A percentile compares a stretch with the other conserved stretches of the same genome.
These are phyloP conservation scores for Drosophila nr. perissopoda DNA, from an alignment of 2,888 invertebrate genomes.

Conservation along the genomic window DNA sequence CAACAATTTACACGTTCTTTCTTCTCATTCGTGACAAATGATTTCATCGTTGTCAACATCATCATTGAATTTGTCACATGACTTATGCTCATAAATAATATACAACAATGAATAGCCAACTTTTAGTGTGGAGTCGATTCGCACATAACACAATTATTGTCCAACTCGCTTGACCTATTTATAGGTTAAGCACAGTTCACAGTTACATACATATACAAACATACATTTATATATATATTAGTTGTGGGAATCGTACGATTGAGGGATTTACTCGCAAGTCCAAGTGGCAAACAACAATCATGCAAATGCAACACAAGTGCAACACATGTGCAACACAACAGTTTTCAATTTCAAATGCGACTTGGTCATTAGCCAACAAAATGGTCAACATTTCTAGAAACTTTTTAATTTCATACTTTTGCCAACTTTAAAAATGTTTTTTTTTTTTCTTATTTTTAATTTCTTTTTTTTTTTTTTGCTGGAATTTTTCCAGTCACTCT, in stretches of 20 bases:
- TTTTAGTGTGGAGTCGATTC: constrained; percentile 3
- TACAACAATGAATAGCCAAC: constrained; percentile 14
- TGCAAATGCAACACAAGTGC: background rate
- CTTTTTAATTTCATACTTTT: background rate
- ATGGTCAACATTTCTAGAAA: background rate
- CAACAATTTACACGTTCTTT: constrained; percentile 16
- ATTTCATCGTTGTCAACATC: constrained; percentile 37
- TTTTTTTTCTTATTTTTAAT: background rate
- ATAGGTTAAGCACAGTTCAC: background rate
- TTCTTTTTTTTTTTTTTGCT: background rate
- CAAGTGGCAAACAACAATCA: background rate
- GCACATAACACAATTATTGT: constrained; percentile 3
- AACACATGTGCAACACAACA: background rate
- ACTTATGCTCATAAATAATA: constrained; percentile 8
- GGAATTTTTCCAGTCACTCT: background rate
- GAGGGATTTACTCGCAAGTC: background rate
- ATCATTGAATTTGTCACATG: constrained; percentile 41
- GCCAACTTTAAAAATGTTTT: background rate
- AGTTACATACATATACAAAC: background rate
- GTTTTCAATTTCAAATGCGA: background rate
- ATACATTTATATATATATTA: background rate
- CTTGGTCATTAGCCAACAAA: no score
- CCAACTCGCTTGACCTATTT: constrained; percentile 33
- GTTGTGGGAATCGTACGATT: background rate
- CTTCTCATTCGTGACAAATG: constrained; percentile 23